Base-by-base conservation (phyloP, 2,888 invertebrate genomes). In the Horisme vitalbata region DNA sequence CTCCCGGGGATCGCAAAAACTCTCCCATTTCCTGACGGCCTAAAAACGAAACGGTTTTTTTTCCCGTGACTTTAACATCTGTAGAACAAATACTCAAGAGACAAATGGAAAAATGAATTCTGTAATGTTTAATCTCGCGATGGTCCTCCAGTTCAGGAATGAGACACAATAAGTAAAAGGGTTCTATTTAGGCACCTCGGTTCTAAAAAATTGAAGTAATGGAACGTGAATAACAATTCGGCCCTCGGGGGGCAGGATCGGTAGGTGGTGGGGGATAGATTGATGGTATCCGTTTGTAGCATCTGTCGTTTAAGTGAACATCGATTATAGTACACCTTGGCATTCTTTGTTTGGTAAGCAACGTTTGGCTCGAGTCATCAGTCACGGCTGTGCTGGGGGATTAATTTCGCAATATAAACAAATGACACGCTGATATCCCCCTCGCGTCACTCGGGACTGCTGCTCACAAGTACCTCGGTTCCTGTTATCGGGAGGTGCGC, bases 221-320 rank as follows among this genome's bases (percentile, higher is more conserved):
- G 87, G 85, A 82, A 86, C 81, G 85, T 83, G 87, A 87, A 88
- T 88, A 87, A 86, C 87, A 87, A 88, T 87, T 87, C 79, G 76
- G 74, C 74, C 71, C 70, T 66, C 65, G 63, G 73, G 72, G 74
- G 66, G 66, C 48, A 57, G 54, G 53, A 47, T 55, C 45, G 60
- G 63, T 31, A 57, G 73, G 64, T 41, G 61, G 62, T 46, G 66
- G 69, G 73, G 71, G 65, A 75, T 80, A 83, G 87, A 88, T 87
- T 85, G 87, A 87, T 88, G 85, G 73, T 77, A 72, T 83, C 83
- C 83, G 87, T 87, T 88, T 83, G 84, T 79, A 86, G 85, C 88
- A 87, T 87, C 87, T 87, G 87, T 85, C 86, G 83, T 84, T 86
- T 82, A 84, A 87, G 81, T 80, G 83, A 82, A 77, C 84, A 87